Conservation (phyloP, 2,113 vertebrate genomes). For the Mellivora capensis region DNA sequence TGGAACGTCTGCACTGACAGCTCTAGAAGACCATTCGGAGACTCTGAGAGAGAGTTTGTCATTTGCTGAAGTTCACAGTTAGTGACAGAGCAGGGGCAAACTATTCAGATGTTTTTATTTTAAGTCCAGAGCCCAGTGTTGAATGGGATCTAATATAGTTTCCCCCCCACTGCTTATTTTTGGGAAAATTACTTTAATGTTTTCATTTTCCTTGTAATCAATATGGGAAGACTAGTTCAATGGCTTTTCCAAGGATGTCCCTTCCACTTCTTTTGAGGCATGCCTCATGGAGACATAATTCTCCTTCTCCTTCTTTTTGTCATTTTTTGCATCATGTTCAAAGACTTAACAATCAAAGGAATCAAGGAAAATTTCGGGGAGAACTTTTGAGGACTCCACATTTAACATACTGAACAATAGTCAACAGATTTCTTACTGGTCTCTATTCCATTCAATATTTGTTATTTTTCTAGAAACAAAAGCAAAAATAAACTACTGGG, state of each 20-base stretch:
- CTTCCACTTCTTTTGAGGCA: not conserved
- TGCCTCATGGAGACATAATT: not conserved
- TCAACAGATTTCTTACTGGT: not conserved
- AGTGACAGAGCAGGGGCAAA: not conserved
- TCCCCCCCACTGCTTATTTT: not conserved
- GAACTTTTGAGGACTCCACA: not conserved
- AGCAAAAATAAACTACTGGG: not conserved
- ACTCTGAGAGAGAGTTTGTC: not conserved
- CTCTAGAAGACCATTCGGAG: not conserved
- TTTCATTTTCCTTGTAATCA: not conserved
- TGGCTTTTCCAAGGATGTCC: not conserved
- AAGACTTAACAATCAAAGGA: not conserved
- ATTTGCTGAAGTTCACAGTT: not conserved
- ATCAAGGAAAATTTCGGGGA: not conserved
- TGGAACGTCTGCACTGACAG: not conserved
- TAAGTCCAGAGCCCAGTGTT: not conserved
- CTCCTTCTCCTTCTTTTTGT: not conserved
- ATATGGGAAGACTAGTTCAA: not conserved
- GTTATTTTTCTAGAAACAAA: not conserved
- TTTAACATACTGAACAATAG: not conserved
- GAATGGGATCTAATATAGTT: not conserved
- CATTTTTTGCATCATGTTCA: not conserved
- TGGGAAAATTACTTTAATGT: not conserved
- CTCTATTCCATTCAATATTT: not conserved
- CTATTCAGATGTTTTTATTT: not conserved